These are phyloP conservation scores for Daphoenositta chrysoptera DNA, from an alignment of 2,113 vertebrate genomes.

Conservation along the genomic window DNA sequence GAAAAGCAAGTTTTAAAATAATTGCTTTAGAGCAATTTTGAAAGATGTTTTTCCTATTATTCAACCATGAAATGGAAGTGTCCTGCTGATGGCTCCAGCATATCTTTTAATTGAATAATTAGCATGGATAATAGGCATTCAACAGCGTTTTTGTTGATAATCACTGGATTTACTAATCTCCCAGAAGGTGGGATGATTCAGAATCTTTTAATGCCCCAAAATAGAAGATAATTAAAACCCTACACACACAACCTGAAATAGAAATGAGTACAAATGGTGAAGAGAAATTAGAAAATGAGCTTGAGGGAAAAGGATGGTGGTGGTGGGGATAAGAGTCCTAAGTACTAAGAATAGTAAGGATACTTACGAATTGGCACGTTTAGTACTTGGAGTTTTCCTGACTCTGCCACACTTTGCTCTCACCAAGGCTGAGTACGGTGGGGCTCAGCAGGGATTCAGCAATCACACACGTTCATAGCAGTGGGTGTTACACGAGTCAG, in stretches of 20 bases:
- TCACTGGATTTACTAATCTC: slow-evolving; percentile 44
- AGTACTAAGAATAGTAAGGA: not conserved
- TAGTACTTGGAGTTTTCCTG: not conserved
- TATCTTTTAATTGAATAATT: slow-evolving; percentile 58
- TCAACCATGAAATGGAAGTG: slow-evolving; percentile 24
- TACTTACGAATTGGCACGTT: not conserved
- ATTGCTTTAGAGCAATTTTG: slow-evolving; percentile 34
- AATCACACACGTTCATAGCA: not conserved
- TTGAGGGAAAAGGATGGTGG: not conserved
- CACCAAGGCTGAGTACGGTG: fast-evolving
- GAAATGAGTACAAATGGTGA: slow-evolving; percentile 8
- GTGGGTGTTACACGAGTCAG: not conserved
- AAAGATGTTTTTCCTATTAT: not conserved
- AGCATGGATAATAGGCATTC: slow-evolving; percentile 26
- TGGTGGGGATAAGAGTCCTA: not conserved
- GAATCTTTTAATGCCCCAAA: slow-evolving; percentile 17
- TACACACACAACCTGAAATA: not conserved
- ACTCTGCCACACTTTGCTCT: not conserved
- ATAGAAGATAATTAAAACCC: slow-evolving; percentile 44
- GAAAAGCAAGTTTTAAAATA: slow-evolving; percentile 13
- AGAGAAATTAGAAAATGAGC: slow-evolving; percentile 12
- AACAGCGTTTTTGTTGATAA: not conserved
- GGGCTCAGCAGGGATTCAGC: not conserved
- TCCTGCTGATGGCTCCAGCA: slow-evolving; percentile 37
- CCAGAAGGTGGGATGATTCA: slow-evolving; percentile 57